Evolutionary conservation across 92 coral and sea anemone genomes (phyloP), one percentile per base, ranked within the genome.

Genomic region (Palythoa caribaeorum): DNA sequence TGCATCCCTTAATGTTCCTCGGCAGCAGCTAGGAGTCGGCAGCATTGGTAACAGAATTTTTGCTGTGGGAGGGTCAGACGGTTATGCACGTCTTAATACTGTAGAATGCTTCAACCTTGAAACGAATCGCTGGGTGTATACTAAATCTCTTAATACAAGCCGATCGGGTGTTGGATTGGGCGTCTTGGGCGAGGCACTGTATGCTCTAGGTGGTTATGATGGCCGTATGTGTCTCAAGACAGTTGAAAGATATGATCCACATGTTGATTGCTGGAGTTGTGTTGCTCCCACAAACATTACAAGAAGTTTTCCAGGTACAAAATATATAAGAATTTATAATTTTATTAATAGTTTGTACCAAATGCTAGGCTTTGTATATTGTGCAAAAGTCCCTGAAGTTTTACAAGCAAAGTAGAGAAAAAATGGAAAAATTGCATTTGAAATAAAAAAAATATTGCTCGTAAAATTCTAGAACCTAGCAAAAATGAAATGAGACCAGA

Each of bases 121-220:
- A 80, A 57, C 94, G 69, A 93, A 97, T 92, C 88, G 90, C 79
- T 97, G 99, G 99, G 87, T 88, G 63, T 97, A 95, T 51, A 92
- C 92, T 68, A 97, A 97, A 87, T 89, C 99, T 69, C 93, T 97
- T 35, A 97, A 97, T 79, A 97, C 99, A 36, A 95, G 98, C 77
- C 93, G 99, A 19, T 97, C 99, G 50, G 99, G 99, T 59, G 99
- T 97, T 75, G 99, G 99, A 8, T 95, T 97, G 54, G 99, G 99
- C 38, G 95, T 93, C 44, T 91, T 97, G 36, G 98, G 99, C 20
- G 97, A 97, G 73, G 95, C 99, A 15, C 85, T 97, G 88, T 97
- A 97, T 91, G 99, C 99, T 11, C 90, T 97, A 70, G 99, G 99
- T 57, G 99, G 99, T 0, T 97, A 97, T 89, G 99, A 97, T 91